Evolutionary conservation across 2,888 invertebrate species (phyloP), one percentile per base, ranked within the genome.

Genomic region (Itoplectis maculator): DNA sequence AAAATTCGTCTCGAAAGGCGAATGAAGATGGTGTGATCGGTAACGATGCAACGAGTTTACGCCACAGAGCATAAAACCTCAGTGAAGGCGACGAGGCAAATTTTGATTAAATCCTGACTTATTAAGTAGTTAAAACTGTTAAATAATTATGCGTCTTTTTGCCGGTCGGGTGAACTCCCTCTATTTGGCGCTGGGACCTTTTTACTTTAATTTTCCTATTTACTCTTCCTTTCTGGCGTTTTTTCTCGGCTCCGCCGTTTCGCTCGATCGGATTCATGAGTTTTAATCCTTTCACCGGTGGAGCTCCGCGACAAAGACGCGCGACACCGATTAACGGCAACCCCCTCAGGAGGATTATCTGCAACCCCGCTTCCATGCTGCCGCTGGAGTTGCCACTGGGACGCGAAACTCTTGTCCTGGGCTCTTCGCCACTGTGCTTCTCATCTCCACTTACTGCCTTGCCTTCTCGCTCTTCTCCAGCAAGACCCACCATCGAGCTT

Each of bases 311-410:
- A 72, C 66, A 76, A 61, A 72, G 76, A 72, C 76, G 68, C 70
- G 76, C 76, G 59, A 81, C 72, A 81, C 72, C 81, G 81, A 81
- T 81, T 81, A 81, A 81, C 66, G 70, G 65, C 23, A 47, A 51
- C 20, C 47, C 35, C 66, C 45, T 70, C 70, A 18, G 40, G 70
- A 63, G 75, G 75, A 75, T 80, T 80, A 80, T 80, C 80, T 37
- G 47, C 68, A 65, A 65, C 63, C 69, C 70, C 68, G 42, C 61
- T 56, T 45, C 56, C 61, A 42, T 61, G 51, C 65, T 9, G 77
- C 54, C 18, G 69, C 69, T 15, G 65, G 29, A 63, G 69, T 37
- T 69, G 56, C 45, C 35, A 37, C 68, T 51, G 59, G 65, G 59
- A 56, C 49, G 61, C 68, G 68, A 68, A 79, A 15, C 74, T 54